These are phyloP conservation scores for Stegana nigrithorax DNA, from an alignment of 2,888 invertebrate genomes.

Conservation along the genomic window DNA sequence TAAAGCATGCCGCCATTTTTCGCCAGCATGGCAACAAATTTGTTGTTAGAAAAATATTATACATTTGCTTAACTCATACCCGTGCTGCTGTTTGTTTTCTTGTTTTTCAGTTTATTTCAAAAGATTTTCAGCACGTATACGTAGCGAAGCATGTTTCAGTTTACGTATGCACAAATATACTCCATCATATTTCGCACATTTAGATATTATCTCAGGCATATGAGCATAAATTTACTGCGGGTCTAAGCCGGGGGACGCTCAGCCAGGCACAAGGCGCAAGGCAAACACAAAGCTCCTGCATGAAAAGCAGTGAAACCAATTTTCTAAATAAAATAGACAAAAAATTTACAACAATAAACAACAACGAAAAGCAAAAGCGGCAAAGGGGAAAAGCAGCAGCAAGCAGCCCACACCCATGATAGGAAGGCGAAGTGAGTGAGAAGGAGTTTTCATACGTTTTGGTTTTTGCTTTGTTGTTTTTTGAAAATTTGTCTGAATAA, in stretches of 20 bases:
- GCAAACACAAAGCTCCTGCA: neutral
- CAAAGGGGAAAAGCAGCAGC: neutral
- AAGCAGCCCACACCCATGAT: no score
- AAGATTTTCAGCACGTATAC: constrained; percentile 46
- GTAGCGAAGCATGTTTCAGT: constrained; percentile 39
- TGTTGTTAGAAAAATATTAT: neutral
- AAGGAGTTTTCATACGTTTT: neutral
- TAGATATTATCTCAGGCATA: constrained; percentile 56
- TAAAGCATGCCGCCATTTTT: no score
- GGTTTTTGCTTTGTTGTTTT: neutral
- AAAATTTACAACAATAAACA: neutral
- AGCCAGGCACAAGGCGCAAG: constrained; percentile 19
- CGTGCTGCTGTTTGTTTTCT: constrained; percentile 2
- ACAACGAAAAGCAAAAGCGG: neutral
- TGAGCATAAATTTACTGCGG: constrained; percentile 51
- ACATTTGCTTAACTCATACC: no score
- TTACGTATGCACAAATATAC: constrained; percentile 30
- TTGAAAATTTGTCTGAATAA: neutral
- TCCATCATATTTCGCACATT: constrained; percentile 35
- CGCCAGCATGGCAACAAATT: neutral
- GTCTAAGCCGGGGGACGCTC: constrained; percentile 22
- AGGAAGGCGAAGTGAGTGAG: no score
- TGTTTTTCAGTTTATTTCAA: neutral
- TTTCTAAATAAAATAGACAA: constrained; percentile 11
- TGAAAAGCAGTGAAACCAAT: constrained; percentile 26